Evolutionary conservation across 2,888 invertebrate species (phyloP).

Genomic region (Resseliella maxima): DNA sequence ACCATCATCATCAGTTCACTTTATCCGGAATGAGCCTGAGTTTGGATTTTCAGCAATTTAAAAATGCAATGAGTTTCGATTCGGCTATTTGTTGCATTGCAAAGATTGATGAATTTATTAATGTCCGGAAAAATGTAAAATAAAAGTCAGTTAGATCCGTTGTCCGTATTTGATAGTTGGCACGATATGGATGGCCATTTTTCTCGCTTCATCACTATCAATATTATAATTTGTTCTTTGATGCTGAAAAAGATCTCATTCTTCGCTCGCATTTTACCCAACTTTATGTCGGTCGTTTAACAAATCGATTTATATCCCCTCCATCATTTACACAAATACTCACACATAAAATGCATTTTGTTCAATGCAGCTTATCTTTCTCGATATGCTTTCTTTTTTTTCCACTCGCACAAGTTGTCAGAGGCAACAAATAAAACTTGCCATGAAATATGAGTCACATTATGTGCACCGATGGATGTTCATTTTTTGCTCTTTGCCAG

Average conservation of each 20-base stretch:
- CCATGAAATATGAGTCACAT: conserved; percentile 51
- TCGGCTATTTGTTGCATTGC: conserved; percentile 52
- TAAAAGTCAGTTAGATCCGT: neutral
- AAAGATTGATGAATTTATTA: conserved; percentile 55
- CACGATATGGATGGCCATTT: conserved; percentile 6
- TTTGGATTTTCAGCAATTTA: conserved; percentile 28
- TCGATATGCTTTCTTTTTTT: conserved; percentile 13
- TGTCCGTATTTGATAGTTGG: neutral
- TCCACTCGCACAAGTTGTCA: neutral
- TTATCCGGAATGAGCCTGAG: neutral
- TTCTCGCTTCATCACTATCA: neutral
- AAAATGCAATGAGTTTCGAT: conserved; percentile 54
- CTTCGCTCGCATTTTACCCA: conserved; percentile 8
- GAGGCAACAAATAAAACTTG: conserved; percentile 30
- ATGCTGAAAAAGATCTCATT: neutral
- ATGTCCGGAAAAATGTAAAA: conserved; percentile 31
- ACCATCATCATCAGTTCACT: neutral
- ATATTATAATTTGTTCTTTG: conserved; percentile 37
- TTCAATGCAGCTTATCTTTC: conserved; percentile 24
- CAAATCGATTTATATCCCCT: conserved; percentile 41
- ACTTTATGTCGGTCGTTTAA: conserved; percentile 49
- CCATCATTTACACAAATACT: neutral
- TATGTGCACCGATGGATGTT: conserved; percentile 41
- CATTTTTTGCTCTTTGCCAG: neutral
- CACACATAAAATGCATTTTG: neutral